phyloP scores from a whole-genome alignment of 2,113 vertebrate species.

The Coptodon rendalli region DNA sequence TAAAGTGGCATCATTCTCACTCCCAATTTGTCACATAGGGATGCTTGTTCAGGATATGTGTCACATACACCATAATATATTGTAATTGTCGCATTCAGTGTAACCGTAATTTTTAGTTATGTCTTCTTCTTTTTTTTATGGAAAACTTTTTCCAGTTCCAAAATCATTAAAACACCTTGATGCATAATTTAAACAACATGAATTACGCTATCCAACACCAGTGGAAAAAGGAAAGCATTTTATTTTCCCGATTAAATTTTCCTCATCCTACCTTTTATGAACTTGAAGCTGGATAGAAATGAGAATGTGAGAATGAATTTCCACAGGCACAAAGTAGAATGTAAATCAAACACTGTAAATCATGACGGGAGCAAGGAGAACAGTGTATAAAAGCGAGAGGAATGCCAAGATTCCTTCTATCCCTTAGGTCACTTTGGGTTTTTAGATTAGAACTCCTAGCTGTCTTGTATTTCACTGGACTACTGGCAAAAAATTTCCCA shows the following conservation, averaged over 20 bases:
- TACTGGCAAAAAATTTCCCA: neutral
- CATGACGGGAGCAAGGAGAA: neutral
- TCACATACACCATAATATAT: neutral
- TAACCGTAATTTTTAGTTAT: neutral
- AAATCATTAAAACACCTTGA: neutral
- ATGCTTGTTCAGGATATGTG: neutral
- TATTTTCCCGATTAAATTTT: neutral
- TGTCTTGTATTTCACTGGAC: neutral
- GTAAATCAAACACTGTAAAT: neutral
- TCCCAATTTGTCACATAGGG: neutral
- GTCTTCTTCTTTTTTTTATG: neutral
- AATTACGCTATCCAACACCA: neutral
- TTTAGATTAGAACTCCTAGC: slow-evolving; percentile 8
- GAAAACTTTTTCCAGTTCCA: neutral
- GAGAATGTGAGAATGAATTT: neutral
- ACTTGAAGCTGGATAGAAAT: neutral
- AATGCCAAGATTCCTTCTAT: slow-evolving; percentile 29
- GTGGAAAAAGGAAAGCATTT: neutral
- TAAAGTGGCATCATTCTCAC: neutral
- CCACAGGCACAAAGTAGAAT: neutral
- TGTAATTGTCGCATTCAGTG: neutral
- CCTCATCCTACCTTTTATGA: neutral
- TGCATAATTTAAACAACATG: neutral
- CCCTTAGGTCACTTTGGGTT: slow-evolving; percentile 23
- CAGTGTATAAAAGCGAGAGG: neutral